phyloP scores from a whole-genome alignment of 2,797 vertebrate genomes.

The Amphiprion clarkii region DNA sequence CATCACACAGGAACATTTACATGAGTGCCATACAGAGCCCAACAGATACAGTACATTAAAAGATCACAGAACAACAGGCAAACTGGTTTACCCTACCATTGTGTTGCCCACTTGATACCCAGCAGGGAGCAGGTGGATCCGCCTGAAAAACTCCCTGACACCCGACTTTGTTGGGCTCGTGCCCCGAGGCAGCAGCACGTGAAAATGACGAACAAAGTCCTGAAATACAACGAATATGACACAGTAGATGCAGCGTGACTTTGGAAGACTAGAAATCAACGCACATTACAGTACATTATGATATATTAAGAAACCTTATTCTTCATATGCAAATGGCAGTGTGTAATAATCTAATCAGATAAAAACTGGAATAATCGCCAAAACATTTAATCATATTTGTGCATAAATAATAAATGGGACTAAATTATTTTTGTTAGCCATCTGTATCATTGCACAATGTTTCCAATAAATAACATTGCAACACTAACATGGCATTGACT shows the following conservation, averaged over 20 bases:
- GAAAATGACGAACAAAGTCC: slow-evolving; percentile 96
- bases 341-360: no score
- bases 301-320: no score
- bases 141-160: slow-evolving; percentile 91
- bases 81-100: slow-evolving; percentile 84
- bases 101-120: slow-evolving; percentile 96
- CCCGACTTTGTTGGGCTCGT: slow-evolving; percentile 88
- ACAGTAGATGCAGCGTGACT: no score
- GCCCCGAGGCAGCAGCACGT: slow-evolving; percentile 90
- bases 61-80: neutral
- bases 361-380: no score
- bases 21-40: neutral
- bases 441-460: neutral
- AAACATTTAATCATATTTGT: no score
- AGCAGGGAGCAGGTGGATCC: slow-evolving; percentile 87
- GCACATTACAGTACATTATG: no score
- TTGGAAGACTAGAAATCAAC: no score
- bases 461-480: neutral
- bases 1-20: neutral
- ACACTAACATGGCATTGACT: neutral
- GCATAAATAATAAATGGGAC: no score
- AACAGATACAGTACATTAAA: no score
- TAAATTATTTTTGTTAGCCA: no score
- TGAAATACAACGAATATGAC: slow-evolving; percentile 60
- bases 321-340: no score